phyloP scores from a whole-genome alignment of 2,113 vertebrate species.

The Notarius lentiginosus region DNA sequence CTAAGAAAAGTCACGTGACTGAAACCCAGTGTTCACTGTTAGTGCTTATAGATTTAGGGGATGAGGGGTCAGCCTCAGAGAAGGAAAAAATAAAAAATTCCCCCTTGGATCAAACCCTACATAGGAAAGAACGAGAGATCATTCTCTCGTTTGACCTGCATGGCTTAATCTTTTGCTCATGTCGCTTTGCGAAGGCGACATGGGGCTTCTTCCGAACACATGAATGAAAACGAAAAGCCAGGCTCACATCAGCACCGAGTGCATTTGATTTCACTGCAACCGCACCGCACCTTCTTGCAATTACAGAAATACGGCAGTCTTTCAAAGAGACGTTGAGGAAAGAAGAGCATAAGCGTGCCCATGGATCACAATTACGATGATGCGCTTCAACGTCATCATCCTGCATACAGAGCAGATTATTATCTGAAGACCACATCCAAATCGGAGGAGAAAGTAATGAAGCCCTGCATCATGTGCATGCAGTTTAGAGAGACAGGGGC shows the following conservation, averaged over 20 bases:
- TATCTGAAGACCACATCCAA: no score
- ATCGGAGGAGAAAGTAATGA: neutral
- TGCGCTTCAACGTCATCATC: neutral
- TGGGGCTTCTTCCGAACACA: neutral
- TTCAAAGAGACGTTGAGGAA: neutral
- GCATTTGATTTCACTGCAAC: neutral
- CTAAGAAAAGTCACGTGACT: no score
- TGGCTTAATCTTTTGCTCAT: slow-evolving; percentile 45
- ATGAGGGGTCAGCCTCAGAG: neutral
- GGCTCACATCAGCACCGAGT: neutral
- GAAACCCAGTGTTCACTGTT: neutral
- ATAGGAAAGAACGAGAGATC: slow-evolving; percentile 6
- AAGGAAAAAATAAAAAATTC: neutral
- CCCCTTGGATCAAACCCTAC: slow-evolving; percentile 26
- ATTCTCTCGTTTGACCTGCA: slow-evolving; percentile 44
- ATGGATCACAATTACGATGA: neutral
- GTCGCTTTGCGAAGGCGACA: neutral
- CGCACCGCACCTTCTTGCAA: neutral
- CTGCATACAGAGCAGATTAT: neutral
- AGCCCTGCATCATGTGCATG: neutral
- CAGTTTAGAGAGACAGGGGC: no score
- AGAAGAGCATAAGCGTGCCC: neutral
- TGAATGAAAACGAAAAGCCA: slow-evolving; percentile 11
- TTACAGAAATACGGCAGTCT: neutral
- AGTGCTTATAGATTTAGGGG: neutral